Base-by-base conservation (phyloP, 2,797 vertebrate genomes). In the Pangasius larnaudii region DNA sequence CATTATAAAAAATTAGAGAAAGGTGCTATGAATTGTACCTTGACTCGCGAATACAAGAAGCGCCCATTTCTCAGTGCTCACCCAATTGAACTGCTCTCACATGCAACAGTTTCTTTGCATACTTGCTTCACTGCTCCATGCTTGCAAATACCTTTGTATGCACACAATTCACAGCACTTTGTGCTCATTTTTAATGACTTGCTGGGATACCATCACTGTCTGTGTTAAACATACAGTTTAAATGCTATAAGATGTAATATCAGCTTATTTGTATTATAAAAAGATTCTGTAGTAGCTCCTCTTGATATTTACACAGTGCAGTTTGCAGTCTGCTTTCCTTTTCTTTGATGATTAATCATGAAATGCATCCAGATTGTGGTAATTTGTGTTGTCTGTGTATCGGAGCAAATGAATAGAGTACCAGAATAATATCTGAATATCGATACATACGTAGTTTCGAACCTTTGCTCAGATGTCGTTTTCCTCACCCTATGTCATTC, bases 401-500 rank as follows among this genome's bases (percentile, higher is more conserved):
- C 8, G 2, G 58, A 24, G 58, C 58, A 24, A 63, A n/a, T n/a
- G 27, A 63, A 18, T 36, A 19, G 16, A 69, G 67, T 69, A 69
- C 67, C 67, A 36, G 33, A 71, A 71, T 71, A 33, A 36, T 71
- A 19, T 71, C 14, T 16, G 65, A 33, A 67, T 18, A 53, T 10
- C 14, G n/a, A 51, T n/a, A 18, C 42, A 78, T 53, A 6, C 2
- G 16, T 30, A 16, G 24, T 36, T 69, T 19, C 7, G 9, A n/a
- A 13, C 3, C n/a, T 63, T 10, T 24, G 22, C 39, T 46, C 39
- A 27, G 71, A 74, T 74, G 22, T 36, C 2, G 24, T n/a, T 75
- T 6, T 75, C 27, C 24, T n/a, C 6, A 42, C 46, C 3, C 5
- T 19, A 5, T 87, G 75, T 88, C 85, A 36, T 78, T 89, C 33